Evolutionary conservation across 1,140 invertebrate genomes (phyloP), one percentile per base, ranked within the genome.

Genomic region (Lineus longissimus): DNA sequence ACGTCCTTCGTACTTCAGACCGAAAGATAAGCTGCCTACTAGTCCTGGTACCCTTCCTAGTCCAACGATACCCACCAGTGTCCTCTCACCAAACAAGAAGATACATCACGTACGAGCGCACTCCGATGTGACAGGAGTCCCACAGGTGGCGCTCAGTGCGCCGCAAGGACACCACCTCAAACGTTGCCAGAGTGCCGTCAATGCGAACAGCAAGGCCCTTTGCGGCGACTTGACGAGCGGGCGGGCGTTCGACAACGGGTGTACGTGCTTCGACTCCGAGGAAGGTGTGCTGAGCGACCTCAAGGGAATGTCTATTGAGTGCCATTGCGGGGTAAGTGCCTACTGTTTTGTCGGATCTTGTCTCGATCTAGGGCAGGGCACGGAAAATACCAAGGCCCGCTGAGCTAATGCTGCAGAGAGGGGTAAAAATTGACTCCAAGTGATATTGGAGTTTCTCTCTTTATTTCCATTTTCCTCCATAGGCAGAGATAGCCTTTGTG

Each of bases 221-320:
- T 27, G 55, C 17, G 95, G 95, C 41, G 95, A 98, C 84, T 80
- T 98, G 60, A 89, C 89, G 60, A 94, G 94, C 45, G 96, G 95
- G 36, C 87, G 91, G 71, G 95, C 94, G 27, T 98, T 98, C 83
- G 94, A 98, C 81, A 97, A 92, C 81, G 94, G 95, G 61, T 98
- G 96, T 84, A 88, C 88, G 66, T 97, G 95, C 82, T 89, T 89
- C 76, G 85, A 88, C 73, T 88, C 87, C 65, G 89, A 88, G 72
- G 86, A 88, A 75, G 89, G 88, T 0, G 63, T 79, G 9, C 62
- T 75, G 15, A 79, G 79, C 61, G 72, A 76, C 55, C 64, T 79
- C 23, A 75, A 77, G 41, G 75, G 77, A 11, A 64, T 69, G 64
- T 65, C 75, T 56, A 74, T 73, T 15, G 55, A 73, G 23, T 80